Evolutionary conservation across 2,888 invertebrate genomes (phyloP), one percentile per base, ranked within the genome.

Genomic region (Antheraea assamensis): DNA sequence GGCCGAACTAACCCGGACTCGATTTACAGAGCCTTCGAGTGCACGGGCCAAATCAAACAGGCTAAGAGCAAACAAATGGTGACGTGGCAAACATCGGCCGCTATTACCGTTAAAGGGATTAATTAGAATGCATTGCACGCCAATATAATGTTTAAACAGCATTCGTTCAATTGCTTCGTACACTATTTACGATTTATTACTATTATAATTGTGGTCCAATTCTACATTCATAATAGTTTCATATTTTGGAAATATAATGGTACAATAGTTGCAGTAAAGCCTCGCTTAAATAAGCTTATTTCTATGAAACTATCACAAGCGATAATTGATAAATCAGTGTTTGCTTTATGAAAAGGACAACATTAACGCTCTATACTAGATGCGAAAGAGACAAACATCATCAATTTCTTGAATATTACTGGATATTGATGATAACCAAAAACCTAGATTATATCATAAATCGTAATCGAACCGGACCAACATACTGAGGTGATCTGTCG

Each of bases 101-200:
- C 86, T 86, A 87, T 85, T 89, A 84, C 79, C 78, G 78, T 80
- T 85, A 89, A 89, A 85, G 79, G 85, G 86, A 89, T 90, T 89
- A 89, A 91, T 89, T 86, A 86, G 84, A 84, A 85, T 86, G 85
- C 85, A 85, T 82, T 82, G 78, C 75, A 79, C 76, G 76, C 77
- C 74, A 76, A 77, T 77, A 75, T 21, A 66, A 35, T 71, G 31
- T 68, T 7, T 68, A 68, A 71, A 72, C 19, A 55, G 3, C 52
- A 21, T 35, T 58, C 70, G 17, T n/a, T 70, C 68, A 35, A 15
- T 68, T 13, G 30, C 31, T 64, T 5, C 8, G 58, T 30, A 30
- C 30, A 64, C 30, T 64, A 64, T 17, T 30, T 27, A 64, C 17
- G 5, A 64, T 27, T 17, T 19, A 64, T 64, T 42, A 42, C 42